Evolutionary conservation across 2,888 invertebrate genomes (phyloP).

Genomic region (Eumerus sabulonum): DNA sequence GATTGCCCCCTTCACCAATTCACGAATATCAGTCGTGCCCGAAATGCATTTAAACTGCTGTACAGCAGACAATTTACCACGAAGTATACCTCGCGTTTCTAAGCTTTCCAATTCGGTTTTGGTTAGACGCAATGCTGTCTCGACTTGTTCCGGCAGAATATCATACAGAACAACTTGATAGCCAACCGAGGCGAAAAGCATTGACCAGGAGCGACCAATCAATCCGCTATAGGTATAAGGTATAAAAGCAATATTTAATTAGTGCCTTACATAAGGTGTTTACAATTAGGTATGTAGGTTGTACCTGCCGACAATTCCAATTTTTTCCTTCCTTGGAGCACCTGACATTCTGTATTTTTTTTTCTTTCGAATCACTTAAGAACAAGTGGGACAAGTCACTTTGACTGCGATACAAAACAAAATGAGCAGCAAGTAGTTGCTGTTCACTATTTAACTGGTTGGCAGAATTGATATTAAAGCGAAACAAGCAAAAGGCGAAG

Average conservation of each 20-base stretch:
- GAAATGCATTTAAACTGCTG: slow-evolving; percentile 89
- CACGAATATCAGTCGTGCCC: slow-evolving; percentile 85
- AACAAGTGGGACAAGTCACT: not conserved
- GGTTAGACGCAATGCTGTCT: slow-evolving; percentile 87
- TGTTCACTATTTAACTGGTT: slow-evolving; percentile 20
- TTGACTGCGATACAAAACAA: slow-evolving; percentile 27
- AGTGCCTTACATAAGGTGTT: too few species aligned
- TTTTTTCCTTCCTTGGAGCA: slow-evolving; percentile 82
- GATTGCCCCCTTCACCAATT: slow-evolving; percentile 86
- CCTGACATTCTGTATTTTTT: too few species aligned
- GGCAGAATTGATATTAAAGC: slow-evolving; percentile 17
- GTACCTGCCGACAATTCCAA: slow-evolving; percentile 90
- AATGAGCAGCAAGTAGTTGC: slow-evolving; percentile 20
- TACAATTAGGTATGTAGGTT: slow-evolving; percentile 59
- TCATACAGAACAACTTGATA: slow-evolving; percentile 94
- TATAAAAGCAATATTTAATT: not conserved
- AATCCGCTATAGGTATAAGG: slow-evolving; percentile 84
- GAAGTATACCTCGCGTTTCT: slow-evolving; percentile 85
- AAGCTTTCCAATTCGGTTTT: slow-evolving; percentile 85
- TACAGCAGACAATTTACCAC: slow-evolving; percentile 86
- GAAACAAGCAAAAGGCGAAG: slow-evolving; percentile 6
- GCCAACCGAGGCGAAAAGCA: slow-evolving; percentile 96
- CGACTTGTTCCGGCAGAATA: slow-evolving; percentile 86
- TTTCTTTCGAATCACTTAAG: slow-evolving; percentile 1
- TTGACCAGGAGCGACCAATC: slow-evolving; percentile 97